A percentile compares a stretch with the other conserved stretches of the same genome.
These are phyloP conservation scores for Orgyia antiqua DNA, from an alignment of 2,888 invertebrate genomes.

Conservation along the genomic window DNA sequence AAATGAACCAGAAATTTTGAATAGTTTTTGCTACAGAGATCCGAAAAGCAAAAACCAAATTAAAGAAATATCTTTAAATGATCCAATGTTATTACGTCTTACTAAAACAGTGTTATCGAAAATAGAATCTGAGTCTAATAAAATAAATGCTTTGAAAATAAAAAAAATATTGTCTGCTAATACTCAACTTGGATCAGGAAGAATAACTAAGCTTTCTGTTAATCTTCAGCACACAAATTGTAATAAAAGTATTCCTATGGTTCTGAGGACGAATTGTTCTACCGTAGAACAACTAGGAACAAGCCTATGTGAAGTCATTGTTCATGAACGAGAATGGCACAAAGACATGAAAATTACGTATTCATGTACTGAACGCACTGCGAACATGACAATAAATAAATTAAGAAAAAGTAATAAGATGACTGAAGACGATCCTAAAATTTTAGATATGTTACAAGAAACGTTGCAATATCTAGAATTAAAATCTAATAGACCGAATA, in stretches of 20 bases:
- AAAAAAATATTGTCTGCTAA: slow-evolving; percentile 43
- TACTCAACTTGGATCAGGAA: slow-evolving; percentile 41
- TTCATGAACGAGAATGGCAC: slow-evolving; percentile 41
- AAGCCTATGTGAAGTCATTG: slow-evolving; percentile 47
- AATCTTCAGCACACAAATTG: slow-evolving; percentile 47
- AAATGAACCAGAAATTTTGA: slow-evolving; percentile 60
- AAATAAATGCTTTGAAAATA: slow-evolving; percentile 38
- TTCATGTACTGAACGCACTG: slow-evolving; percentile 41
- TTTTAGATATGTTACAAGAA: slow-evolving; percentile 47
- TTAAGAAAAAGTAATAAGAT: slow-evolving; percentile 17
- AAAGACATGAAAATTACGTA: slow-evolving; percentile 45
- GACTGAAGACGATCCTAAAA: slow-evolving; percentile 33
- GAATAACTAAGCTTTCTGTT: slow-evolving; percentile 45
- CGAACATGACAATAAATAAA: slow-evolving; percentile 38
- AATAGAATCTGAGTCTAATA: slow-evolving; percentile 44
- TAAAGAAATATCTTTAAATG: slow-evolving; percentile 38
- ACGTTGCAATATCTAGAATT: slow-evolving; percentile 55
- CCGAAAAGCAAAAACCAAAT: slow-evolving; percentile 24
- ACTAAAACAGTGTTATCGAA: slow-evolving; percentile 39
- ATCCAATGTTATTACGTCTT: slow-evolving; percentile 39
- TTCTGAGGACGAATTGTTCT: slow-evolving; percentile 40
- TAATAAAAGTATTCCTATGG: slow-evolving; percentile 33
- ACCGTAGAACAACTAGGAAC: slow-evolving; percentile 38
- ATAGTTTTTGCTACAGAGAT: slow-evolving; percentile 67
- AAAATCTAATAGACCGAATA: slow-evolving; percentile 46